Evolutionary conservation across 2,888 invertebrate genomes (phyloP).

Genomic region (Uloborus plumipes): DNA sequence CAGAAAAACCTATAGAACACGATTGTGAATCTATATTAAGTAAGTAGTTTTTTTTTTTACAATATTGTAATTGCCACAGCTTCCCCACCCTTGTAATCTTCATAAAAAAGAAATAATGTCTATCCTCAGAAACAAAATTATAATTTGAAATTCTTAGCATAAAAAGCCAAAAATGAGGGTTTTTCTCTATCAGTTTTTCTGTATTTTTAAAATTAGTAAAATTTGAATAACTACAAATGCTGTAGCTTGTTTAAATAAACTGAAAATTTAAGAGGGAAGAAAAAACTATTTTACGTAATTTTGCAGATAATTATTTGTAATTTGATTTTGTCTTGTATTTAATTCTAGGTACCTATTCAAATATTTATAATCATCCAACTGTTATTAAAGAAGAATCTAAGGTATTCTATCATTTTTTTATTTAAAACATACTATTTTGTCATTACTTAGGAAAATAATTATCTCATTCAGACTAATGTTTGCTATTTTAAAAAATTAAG

Average conservation of each 20-base stretch:
- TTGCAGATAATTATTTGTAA: neutral
- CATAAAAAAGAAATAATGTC: no score
- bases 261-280: no score
- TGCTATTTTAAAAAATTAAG: neutral
- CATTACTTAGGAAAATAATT: no score
- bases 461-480: neutral
- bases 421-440: no score
- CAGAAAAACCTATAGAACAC: constrained; percentile 32
- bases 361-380: constrained; percentile 47
- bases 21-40: constrained; percentile 58
- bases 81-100: no score
- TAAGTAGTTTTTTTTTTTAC: constrained; percentile 20
- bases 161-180: neutral
- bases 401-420: neutral
- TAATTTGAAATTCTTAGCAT: neutral
- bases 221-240: no score
- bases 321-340: neutral
- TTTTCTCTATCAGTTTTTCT: no score
- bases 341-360: constrained; percentile 46
- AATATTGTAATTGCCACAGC: no score
- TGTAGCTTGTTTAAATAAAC: no score
- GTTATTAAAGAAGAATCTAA: constrained; percentile 49
- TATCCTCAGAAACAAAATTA: no score
- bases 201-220: no score
- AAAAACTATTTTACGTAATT: neutral